Base-by-base conservation (phyloP, 2,888 invertebrate species). In the Strigamia crassipes region DNA sequence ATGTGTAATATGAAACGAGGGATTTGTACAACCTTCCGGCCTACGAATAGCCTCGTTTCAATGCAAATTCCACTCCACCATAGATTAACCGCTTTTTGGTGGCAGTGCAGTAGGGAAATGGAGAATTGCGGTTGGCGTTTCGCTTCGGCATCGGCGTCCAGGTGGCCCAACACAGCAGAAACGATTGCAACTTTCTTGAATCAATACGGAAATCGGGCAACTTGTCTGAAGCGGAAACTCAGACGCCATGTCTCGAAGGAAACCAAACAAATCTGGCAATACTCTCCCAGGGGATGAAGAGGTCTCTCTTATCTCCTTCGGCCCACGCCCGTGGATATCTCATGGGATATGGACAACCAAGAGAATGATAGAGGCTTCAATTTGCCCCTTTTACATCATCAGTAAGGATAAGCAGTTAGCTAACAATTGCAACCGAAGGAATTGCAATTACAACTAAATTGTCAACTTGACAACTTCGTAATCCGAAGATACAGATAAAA, bases 1-100 rank as follows among this genome's bases (percentile, higher is more conserved):
- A 61, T 61, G 61, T 61, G 61, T 18, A 61, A 15, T 61, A 61
- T 61, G 61, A 61, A 61, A 61, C 61, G 61, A 61, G 9, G 61
- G 61, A 61, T 61, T 61, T 61, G 61, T 61, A n/a, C 61, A 61
- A 61, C 61, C 61, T 61, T 61, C 61, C 61, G 61, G 61, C 61
- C 61, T 61, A 61, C 61, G 23, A 61, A 61, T 61, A 61, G 61
- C 61, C 61, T 61, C 61, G 61, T 61, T 61, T 61, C 61, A 61
- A 61, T 61, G 61, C 61, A 61, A 61, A 61, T 61, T 61, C 61
- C 61, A 61, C 61, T 12, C 61, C 61, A 61, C 15, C 61, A 61
- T 18, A 61, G 61, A 61, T 61, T 61, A 61, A 61, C 61, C 61
- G 61, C 23, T 61, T 61, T 61, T 61, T 61, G 61, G 61, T 18